Evolutionary conservation across 2,888 invertebrate genomes (phyloP).

Genomic region (Griposia aprilina): DNA sequence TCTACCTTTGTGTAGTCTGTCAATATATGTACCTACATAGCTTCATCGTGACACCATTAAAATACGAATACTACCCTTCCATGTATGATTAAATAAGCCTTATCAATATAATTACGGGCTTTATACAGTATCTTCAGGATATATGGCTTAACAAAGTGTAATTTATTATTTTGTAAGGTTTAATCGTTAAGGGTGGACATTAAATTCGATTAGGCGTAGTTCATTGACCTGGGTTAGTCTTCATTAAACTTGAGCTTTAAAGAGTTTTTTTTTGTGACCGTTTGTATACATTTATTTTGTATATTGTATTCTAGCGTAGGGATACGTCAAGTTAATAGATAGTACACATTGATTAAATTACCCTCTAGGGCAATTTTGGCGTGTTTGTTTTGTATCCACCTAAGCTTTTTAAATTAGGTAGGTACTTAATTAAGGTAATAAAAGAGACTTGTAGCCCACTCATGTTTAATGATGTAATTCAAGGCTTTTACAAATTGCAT

Average conservation of each 20-base stretch:
- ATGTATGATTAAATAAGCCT: neutral
- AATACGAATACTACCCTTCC: neutral
- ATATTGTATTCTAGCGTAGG: neutral
- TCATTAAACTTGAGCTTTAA: conserved; percentile 5
- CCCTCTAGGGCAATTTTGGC: conserved; percentile 19
- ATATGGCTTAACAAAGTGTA: neutral
- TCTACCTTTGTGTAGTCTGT: neutral
- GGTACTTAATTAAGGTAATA: conserved; percentile 33
- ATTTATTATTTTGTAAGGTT: conserved; percentile 14
- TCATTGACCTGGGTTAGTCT: conserved; percentile 7
- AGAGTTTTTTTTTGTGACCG: conserved; percentile 1
- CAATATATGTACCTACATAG: neutral
- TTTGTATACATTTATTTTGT: neutral
- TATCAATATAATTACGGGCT: conserved; percentile 14
- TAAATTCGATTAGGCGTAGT: conserved; percentile 6
- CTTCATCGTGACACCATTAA: neutral
- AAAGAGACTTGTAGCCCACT: neutral
- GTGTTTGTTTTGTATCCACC: neutral
- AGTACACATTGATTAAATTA: conserved; percentile 1
- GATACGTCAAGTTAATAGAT: conserved; percentile 1
- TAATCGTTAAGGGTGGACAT: conserved; percentile 8
- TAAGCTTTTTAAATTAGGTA: conserved; percentile 13
- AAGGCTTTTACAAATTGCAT: neutral
- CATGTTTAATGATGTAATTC: conserved; percentile 17
- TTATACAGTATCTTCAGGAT: neutral